These are phyloP conservation scores for Phylloscopus trochiloides DNA, from an alignment of 2,113 vertebrate species.

Conservation along the genomic window DNA sequence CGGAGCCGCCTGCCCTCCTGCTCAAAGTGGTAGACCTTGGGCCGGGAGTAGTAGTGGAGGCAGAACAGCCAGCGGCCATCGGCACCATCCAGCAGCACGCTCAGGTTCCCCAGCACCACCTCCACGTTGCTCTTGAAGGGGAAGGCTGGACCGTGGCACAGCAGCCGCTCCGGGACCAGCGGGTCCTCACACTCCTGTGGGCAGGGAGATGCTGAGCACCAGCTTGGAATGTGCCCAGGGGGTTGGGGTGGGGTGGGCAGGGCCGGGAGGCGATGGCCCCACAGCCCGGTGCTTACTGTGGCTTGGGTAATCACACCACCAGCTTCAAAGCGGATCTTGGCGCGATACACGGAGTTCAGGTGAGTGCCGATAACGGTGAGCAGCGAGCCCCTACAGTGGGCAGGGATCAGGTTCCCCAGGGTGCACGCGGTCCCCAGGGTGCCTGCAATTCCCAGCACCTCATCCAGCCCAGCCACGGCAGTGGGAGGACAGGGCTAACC, in stretches of 20 bases:
- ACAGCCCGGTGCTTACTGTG: background rate
- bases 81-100: constrained; percentile 81
- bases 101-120: constrained; percentile 76
- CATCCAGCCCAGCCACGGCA: background rate
- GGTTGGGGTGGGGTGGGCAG: background rate
- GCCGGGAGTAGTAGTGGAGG: constrained; percentile 81
- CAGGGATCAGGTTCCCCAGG: background rate
- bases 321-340: constrained; percentile 38
- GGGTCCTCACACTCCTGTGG: constrained; percentile 74
- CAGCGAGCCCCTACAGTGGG: constrained; percentile 76
- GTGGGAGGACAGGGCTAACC: background rate
- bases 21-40: constrained; percentile 71
- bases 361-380: constrained; percentile 84
- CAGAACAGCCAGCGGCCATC: constrained; percentile 64
- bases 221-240: background rate
- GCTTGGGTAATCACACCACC: background rate
- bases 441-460: background rate
- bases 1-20: constrained; percentile 64
- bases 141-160: constrained; percentile 81
- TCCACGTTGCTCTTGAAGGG: constrained; percentile 68
- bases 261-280: accelerated
- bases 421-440: background rate
- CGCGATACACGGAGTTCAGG: constrained; percentile 83
- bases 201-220: background rate
- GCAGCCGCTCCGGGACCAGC: constrained; percentile 57